Conservation (phyloP, 2,113 vertebrate genomes). For the Jacana jacana region DNA sequence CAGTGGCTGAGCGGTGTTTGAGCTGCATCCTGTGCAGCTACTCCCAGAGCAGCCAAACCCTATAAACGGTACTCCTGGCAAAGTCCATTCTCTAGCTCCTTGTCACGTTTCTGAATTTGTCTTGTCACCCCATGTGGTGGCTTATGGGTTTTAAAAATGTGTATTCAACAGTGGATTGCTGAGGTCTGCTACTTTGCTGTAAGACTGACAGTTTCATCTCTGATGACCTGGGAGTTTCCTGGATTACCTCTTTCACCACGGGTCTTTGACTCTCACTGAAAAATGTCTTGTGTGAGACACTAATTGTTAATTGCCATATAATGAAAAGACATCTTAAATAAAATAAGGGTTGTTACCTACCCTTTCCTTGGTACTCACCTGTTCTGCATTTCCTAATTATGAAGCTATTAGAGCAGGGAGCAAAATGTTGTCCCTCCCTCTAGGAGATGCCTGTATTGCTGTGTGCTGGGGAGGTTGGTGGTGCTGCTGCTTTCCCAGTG, state of each 20-base stretch:
- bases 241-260: neutral
- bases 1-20: neutral
- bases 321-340: neutral
- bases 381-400: neutral
- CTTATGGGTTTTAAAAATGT: neutral
- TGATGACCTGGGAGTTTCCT: neutral
- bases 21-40: neutral
- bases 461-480: fast-evolving
- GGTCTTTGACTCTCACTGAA: neutral
- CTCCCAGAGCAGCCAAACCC: neutral
- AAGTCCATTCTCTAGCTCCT: neutral
- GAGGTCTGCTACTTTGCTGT: neutral
- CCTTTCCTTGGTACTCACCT: neutral
- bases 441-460: neutral
- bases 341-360: neutral
- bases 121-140: neutral
- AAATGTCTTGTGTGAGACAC: neutral
- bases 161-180: neutral
- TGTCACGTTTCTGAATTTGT: neutral
- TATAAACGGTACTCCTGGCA: fast-evolving
- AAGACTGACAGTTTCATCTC: neutral
- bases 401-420: neutral
- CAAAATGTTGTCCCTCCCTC: neutral
- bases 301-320: neutral
- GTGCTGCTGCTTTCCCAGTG: neutral